Evolutionary conservation across 2,113 vertebrate genomes (phyloP), one percentile per base, ranked within the genome.

Genomic region (Athene noctua): DNA sequence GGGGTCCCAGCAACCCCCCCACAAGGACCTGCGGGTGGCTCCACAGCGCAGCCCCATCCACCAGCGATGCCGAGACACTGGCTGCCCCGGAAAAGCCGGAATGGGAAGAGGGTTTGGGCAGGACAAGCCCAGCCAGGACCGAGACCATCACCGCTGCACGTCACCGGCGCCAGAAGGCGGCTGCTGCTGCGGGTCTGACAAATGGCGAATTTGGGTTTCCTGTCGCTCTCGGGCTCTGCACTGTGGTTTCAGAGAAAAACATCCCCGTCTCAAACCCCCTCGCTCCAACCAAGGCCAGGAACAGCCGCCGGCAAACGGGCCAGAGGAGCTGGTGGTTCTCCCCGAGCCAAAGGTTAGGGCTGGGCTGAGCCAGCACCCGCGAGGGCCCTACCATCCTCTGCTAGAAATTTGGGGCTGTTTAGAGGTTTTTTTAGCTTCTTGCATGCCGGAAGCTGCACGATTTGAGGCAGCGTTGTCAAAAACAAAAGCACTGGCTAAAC

Each of bases 61-160:
- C 0, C 5, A 27, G 46, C 1, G 5, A n/a, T 6, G 40, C 68
- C 3, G 5, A 44, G 23, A 17, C 11, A 0, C 23, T 19, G 1
- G 13, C 22, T 5, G 5, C 34, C 51, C 57, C 9, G 0, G 38
- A 21, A 70, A 34, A 7, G 4, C 32, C 16, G 2, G 3, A 17
- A 8, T 36, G 15, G 11, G 52, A 10, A 11, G 20, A 32, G 4
- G 18, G 15, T 9, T 66, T 21, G 71, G 23, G 32, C 23, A 23
- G 20, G 16, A 5, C 9, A 9, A 27, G 18, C n/a, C n/a, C 42
- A 19, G 21, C 26, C 11, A 6, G 44, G 22, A 4, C 9, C 1
- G 1, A 36, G 12, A 11, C 34, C 61, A 16, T 11, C 32, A 0
- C 51, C 1, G 22, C 59, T 4, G 2, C 0, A 7, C 4, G 13